A percentile compares a stretch with the other conserved stretches of the same genome.
These are phyloP conservation scores for Chromis chromis DNA, from an alignment of 2,797 vertebrate genomes.

Conservation along the genomic window DNA sequence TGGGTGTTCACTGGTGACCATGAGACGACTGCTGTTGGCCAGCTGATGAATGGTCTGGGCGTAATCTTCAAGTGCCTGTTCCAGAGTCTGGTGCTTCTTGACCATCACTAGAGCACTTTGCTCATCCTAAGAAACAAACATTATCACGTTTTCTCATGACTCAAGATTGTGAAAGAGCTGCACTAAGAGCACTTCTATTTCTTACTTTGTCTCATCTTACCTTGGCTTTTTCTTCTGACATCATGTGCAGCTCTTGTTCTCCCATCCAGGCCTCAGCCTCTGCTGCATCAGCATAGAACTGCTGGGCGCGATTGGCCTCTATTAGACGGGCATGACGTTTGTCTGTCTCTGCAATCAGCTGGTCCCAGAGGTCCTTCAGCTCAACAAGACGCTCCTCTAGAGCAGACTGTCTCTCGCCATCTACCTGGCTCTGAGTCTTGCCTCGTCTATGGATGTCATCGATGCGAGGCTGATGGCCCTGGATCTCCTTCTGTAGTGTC, in stretches of 20 bases:
- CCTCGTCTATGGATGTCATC: constrained; percentile 89
- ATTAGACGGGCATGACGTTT: constrained; percentile 87
- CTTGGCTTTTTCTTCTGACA: constrained; percentile 97
- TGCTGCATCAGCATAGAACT: constrained; percentile 92
- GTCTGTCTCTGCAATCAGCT: constrained; percentile 88
- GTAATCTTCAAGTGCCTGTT: constrained; percentile 94
- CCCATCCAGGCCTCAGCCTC: constrained; percentile 98
- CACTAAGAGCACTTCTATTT: background rate
- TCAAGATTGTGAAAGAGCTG: background rate
- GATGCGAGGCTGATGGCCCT: constrained; percentile 93
- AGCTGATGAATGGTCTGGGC: constrained; percentile 93
- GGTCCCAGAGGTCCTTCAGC: constrained; percentile 88
- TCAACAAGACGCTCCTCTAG: constrained; percentile 85
- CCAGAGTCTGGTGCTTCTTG: constrained; percentile 92
- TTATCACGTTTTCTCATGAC: background rate
- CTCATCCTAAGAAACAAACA: constrained; percentile 86
- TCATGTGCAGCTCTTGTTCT: constrained; percentile 97
- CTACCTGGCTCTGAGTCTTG: constrained; percentile 79
- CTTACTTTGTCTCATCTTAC: constrained; percentile 65
- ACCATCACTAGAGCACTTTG: constrained; percentile 93
- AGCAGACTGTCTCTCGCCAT: constrained; percentile 80
- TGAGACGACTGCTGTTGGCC: constrained; percentile 90
- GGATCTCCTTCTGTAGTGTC: constrained; percentile 96
- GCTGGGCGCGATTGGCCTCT: constrained; percentile 90
- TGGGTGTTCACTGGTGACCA: constrained; percentile 92